Conservation (phyloP, 1,140 invertebrate genomes). For the Camponotus floridanus region DNA sequence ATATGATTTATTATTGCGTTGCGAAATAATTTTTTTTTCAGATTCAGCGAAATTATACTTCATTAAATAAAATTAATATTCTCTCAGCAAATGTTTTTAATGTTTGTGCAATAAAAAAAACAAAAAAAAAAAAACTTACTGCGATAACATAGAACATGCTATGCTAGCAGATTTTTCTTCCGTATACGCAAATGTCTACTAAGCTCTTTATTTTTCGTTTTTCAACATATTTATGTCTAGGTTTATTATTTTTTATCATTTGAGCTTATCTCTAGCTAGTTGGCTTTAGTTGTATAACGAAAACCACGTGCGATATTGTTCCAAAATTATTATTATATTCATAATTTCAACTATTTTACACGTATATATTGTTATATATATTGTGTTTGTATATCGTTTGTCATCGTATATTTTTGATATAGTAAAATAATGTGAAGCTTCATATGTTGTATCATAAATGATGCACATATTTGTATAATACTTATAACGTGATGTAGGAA, state of each 20-base stretch:
- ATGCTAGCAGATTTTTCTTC: background rate
- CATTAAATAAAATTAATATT: background rate
- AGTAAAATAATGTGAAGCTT: background rate
- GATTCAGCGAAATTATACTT: background rate
- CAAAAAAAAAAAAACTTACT: too few species aligned
- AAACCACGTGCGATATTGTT: background rate
- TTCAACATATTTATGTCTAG: background rate
- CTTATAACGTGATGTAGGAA: conserved; percentile 40
- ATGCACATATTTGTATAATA: conserved; percentile 20
- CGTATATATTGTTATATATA: background rate
- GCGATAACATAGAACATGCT: too few species aligned
- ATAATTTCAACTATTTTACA: too few species aligned
- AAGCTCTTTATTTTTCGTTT: background rate
- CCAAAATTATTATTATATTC: background rate
- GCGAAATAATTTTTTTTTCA: background rate
- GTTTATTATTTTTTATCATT: background rate
- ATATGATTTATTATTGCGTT: background rate
- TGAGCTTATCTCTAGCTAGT: background rate
- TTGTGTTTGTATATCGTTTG: background rate
- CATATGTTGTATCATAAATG: conserved; percentile 7
- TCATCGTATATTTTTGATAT: background rate
- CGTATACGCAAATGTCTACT: too few species aligned
- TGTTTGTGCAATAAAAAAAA: background rate
- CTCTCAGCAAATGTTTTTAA: background rate
- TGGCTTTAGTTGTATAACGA: background rate